Evolutionary conservation across 2,113 vertebrate species (phyloP), one percentile per base, ranked within the genome.

Genomic region (Dascyllus trimaculatus): DNA sequence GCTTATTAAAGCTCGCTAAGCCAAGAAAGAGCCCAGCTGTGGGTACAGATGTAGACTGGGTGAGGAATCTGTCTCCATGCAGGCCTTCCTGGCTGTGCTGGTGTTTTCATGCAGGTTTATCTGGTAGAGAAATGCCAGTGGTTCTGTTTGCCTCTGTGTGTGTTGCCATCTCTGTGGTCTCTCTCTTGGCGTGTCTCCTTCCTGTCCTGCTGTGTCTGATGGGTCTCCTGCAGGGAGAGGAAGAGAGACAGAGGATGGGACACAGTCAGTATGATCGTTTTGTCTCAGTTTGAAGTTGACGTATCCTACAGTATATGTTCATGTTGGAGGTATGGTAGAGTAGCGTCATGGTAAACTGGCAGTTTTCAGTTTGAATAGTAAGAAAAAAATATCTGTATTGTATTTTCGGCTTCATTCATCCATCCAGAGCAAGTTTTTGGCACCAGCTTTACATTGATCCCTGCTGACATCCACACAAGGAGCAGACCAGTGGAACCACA

Each of bases 31-130:
- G 15, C 48, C 45, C 43, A 68, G 58, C 35, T 80, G 59, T 60
- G 18, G 22, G 2, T 63, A 60, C 69, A 62, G 60, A 58, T 73
- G 21, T 29, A 5, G 64, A n/a, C 40, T 15, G 32, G 65, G 43
- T 69, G 48, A 68, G 71, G 53, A 58, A 24, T 93, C 38, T 61
- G 22, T 58, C 49, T 78, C 56, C 52, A 62, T 46, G 21, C 19
- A 72, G 78, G 84, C 79, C 72, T 65, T 77, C 75, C 58, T 51
- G 73, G 69, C 71, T 87, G 84, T 38, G 61, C 38, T 59, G 4
- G 22, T 75, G 38, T 87, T 93, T 89, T 75, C 63, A 87, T 84
- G 82, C 78, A 88, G 75, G 66, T 79, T 57, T 78, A 81, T 87
- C 51, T 71, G 11, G 13, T 54, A 85, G 69, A 65, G 62, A 73